A percentile compares a stretch with the other conserved stretches of the same genome.
Evolutionary conservation across 2,113 vertebrate genomes (phyloP).

Genomic region (Holacanthus passer): DNA sequence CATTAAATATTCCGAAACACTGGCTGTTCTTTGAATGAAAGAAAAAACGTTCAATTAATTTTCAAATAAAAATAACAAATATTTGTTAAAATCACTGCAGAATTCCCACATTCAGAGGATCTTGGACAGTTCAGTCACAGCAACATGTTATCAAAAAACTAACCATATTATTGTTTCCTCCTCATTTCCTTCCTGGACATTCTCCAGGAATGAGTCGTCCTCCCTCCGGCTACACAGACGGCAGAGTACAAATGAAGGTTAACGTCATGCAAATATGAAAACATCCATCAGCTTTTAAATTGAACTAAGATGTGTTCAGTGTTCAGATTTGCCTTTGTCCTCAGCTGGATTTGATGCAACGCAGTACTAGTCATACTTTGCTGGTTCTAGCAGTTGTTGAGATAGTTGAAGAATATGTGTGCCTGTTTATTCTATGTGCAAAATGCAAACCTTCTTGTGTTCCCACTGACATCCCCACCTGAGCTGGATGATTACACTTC

Average conservation of each 20-base stretch:
- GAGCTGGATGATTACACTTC: too few species aligned
- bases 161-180: constrained; percentile 6
- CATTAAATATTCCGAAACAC: background rate
- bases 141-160: constrained; percentile 3
- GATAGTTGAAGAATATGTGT: too few species aligned
- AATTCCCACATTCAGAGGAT: background rate
- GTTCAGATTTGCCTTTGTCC: background rate
- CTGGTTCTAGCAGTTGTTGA: too few species aligned
- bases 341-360: background rate
- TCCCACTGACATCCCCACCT: too few species aligned
- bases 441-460: too few species aligned
- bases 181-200: constrained; percentile 26
- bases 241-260: constrained; percentile 3
- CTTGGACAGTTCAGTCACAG: background rate
- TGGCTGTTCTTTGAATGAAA: background rate
- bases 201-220: constrained; percentile 16
- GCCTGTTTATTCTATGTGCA: too few species aligned
- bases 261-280: constrained; percentile 28
- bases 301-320: constrained; percentile 25
- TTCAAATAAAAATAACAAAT: background rate
- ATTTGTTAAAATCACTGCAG: background rate
- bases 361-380: background rate
- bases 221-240: background rate
- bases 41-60: background rate
- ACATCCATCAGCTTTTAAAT: constrained; percentile 3